Base-by-base conservation (phyloP, 2,797 vertebrate species). In the Enteromius anoplus region DNA sequence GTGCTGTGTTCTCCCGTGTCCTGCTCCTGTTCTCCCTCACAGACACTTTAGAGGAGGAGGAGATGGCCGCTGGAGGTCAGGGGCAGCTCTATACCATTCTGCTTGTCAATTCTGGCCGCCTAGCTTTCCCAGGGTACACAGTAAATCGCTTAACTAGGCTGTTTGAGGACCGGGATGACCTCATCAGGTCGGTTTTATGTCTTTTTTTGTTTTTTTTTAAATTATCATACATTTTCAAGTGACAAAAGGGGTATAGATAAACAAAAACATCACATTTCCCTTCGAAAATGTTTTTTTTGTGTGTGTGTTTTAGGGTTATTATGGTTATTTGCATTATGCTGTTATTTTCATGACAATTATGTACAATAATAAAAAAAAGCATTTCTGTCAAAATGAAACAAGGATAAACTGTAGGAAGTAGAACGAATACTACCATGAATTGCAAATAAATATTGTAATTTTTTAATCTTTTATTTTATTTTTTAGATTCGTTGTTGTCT, bases 11-110 rank as follows among this genome's bases (percentile, higher is more conserved):
- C 73, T 96, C 96, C 53, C 95, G 97, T 1, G 66, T 95, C 70
- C 92, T 99, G 75, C 94, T 99, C 15, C 95, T 99, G 2, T 99
- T 99, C 88, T 96, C 96, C 0, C 88, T 98, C 90, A 93, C 96
- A 0, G 96, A 98, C 81, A 92, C 93, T 0, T 53, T 95, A 90
- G 97, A 99, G 32, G 97, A 99, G 17, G 98, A 99, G 71, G 97
- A 98, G 64, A 92, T 93, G 6, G 94, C 94, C 0, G 94, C 95
- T 75, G 96, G 95, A 0, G 98, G 97, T 19, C 97, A 99, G 69
- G 92, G 91, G 26, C 96, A 97, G 89, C 97, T 99, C 60, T 97
- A 92, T 81, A 97, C 95, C 0, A 94, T 99, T 70, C 93, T 98
- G 1, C 87, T 97, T 92, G 97, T 97, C 37, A 97, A 95, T 89